These are phyloP conservation scores for Numida meleagris DNA, from an alignment of 2,113 vertebrate species.

Conservation along the genomic window DNA sequence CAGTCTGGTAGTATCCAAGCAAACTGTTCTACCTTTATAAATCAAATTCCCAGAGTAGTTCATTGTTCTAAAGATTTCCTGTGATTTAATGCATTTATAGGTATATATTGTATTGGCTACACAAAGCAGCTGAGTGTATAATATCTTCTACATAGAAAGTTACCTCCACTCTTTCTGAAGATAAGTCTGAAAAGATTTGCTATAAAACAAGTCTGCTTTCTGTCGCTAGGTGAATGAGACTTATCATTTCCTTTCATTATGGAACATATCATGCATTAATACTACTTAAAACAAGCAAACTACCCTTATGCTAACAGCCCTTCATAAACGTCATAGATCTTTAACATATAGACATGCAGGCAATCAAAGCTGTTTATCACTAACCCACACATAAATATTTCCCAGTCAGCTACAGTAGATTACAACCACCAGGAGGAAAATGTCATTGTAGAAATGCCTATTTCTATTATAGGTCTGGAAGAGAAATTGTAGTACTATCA, in stretches of 20 bases:
- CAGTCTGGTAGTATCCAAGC: not conserved
- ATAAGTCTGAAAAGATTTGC: not conserved
- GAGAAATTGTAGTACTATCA: not conserved
- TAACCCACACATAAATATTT: not conserved
- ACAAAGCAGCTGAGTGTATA: not conserved
- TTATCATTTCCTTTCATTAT: not conserved
- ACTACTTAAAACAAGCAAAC: not conserved
- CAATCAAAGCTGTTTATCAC: not conserved
- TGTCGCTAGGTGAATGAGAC: not conserved
- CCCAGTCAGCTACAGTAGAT: not conserved
- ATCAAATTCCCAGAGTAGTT: not conserved
- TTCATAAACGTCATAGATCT: not conserved
- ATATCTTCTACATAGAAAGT: not conserved
- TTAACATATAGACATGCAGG: not conserved
- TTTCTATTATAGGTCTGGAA: not conserved
- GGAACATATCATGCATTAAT: not conserved
- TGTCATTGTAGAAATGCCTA: not conserved
- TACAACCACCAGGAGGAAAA: not conserved
- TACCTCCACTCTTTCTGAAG: not conserved
- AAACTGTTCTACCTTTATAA: not conserved
- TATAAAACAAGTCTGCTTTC: not conserved
- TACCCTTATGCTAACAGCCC: not conserved
- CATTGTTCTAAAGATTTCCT: not conserved
- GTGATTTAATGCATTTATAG: not conserved
- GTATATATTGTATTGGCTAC: not conserved